Conservation (phyloP, 2,113 vertebrate genomes). For the Mastomys natalensis region DNA sequence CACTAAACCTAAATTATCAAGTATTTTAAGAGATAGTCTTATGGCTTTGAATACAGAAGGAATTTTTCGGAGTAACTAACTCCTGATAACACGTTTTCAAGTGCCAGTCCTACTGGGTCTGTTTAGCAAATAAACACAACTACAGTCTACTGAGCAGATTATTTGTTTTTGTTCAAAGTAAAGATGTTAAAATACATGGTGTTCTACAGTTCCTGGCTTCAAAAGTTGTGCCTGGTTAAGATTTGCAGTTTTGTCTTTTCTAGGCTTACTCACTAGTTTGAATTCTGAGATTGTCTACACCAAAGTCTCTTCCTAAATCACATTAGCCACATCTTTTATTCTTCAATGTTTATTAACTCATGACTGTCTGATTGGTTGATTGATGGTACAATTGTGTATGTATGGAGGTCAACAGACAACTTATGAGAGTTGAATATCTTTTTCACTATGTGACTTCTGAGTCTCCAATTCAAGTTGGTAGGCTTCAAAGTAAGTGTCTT, state of each 20-base stretch:
- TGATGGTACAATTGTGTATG: neutral
- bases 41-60: slow-evolving; percentile 29
- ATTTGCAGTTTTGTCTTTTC: neutral
- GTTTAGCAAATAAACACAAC: slow-evolving; percentile 35
- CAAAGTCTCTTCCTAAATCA: neutral
- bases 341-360: neutral
- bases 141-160: neutral
- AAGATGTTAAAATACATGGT: slow-evolving; percentile 1
- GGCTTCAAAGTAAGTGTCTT: neutral
- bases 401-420: neutral
- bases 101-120: neutral
- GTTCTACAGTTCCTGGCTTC: neutral
- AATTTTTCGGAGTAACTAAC: neutral
- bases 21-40: slow-evolving; percentile 36
- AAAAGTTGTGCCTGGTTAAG: neutral
- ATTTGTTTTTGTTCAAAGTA: slow-evolving; percentile 24
- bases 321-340: neutral
- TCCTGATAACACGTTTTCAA: neutral
- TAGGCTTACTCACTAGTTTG: neutral
- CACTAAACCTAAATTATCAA: slow-evolving; percentile 55
- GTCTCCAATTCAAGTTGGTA: neutral
- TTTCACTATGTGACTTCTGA: neutral
- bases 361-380: neutral
- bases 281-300: accelerated
- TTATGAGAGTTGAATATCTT: neutral